phyloP scores from a whole-genome alignment of 2,888 invertebrate species.

The Theretra japonica region DNA sequence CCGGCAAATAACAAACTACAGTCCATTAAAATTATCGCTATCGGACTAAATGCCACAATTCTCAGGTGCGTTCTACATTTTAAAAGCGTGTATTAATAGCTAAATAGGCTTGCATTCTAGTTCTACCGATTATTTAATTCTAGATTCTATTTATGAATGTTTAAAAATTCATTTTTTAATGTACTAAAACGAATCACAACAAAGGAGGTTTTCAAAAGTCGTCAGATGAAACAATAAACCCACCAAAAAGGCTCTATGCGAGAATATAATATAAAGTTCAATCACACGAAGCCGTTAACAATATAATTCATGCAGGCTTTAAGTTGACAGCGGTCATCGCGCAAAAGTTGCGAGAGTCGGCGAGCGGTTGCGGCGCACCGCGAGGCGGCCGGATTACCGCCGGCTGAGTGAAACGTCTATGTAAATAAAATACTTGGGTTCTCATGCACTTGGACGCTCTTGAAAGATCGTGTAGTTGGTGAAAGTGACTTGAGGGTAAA shows the following conservation, averaged over 20 bases:
- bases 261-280: slow-evolving; percentile 11
- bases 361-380: slow-evolving; percentile 62
- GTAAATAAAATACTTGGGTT: slow-evolving; percentile 32
- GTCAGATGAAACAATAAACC: not conserved
- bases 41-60: not conserved
- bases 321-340: slow-evolving; percentile 57
- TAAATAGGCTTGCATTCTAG: not conserved
- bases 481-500: not conserved
- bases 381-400: slow-evolving; percentile 58
- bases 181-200: not conserved
- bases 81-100: not conserved
- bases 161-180: not conserved
- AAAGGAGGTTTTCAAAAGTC: not conserved
- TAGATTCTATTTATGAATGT: too few relatives aligned
- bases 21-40: not conserved
- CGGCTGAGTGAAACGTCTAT: slow-evolving; percentile 41
- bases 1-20: not conserved
- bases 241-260: not conserved
- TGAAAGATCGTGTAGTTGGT: not conserved
- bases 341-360: slow-evolving; percentile 54
- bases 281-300: slow-evolving; percentile 43
- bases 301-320: slow-evolving; percentile 53
- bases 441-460: slow-evolving; percentile 2
- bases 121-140: too few relatives aligned
- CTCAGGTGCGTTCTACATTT: not conserved